Evolutionary conservation across 2,113 vertebrate species (phyloP).

Genomic region (Orycteropus afer): DNA sequence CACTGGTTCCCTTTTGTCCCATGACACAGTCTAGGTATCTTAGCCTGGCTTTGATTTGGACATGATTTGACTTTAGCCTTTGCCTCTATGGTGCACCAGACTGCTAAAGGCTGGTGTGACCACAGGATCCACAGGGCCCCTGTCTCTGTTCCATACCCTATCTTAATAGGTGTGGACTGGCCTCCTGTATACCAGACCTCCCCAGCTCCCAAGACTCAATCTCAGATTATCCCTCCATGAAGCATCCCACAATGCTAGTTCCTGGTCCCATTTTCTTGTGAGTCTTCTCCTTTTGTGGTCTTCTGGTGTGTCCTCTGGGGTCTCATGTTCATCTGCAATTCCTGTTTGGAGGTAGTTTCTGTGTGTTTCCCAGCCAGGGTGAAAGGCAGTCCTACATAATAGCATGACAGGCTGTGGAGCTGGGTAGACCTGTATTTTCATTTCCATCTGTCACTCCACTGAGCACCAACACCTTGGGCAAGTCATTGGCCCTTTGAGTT

Average conservation of each 20-base stretch:
- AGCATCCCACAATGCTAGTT: fast-evolving
- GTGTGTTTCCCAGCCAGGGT: not conserved
- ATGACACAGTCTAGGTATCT: not conserved
- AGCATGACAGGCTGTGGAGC: not conserved
- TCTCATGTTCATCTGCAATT: not conserved
- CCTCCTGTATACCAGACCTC: not conserved
- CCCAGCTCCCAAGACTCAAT: not conserved
- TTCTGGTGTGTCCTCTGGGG: fast-evolving
- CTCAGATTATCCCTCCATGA: not conserved
- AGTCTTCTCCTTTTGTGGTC: not conserved
- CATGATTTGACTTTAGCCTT: not conserved
- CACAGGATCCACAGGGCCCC: not conserved
- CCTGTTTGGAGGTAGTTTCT: not conserved
- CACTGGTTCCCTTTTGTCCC: not conserved
- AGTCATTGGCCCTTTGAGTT: not conserved
- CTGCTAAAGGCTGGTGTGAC: no score
- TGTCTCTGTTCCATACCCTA: not conserved
- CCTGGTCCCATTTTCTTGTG: not conserved
- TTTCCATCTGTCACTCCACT: not conserved
- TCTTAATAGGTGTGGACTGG: not conserved
- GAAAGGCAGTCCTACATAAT: not conserved
- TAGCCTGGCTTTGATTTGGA: not conserved
- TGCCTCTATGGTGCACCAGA: no score
- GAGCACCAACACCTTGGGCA: not conserved
- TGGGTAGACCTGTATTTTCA: not conserved